Conservation (phyloP, 2,888 invertebrate species). For the Drosophila atripex region DNA sequence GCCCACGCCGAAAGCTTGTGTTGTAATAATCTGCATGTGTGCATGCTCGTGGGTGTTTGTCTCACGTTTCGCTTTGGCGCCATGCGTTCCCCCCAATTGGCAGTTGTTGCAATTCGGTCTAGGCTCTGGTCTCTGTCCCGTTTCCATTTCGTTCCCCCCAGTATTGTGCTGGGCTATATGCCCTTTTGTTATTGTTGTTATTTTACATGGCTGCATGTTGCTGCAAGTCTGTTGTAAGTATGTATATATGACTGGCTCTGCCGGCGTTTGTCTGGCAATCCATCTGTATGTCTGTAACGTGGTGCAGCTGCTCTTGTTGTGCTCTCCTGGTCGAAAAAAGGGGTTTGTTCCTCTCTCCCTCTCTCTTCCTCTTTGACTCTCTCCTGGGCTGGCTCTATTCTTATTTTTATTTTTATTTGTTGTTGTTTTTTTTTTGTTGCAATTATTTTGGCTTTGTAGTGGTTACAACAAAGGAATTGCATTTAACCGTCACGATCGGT, state of each 20-base stretch:
- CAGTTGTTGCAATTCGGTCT: conserved; percentile 54
- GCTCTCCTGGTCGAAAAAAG: conserved; percentile 34
- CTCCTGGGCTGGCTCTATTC: conserved; percentile 25
- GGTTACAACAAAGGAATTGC: conserved; percentile 45
- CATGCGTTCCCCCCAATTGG: conserved; percentile 59
- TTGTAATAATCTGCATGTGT: conserved; percentile 30
- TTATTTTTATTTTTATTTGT: conserved; percentile 17
- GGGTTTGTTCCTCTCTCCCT: conserved; percentile 18
- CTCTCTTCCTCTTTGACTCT: background rate
- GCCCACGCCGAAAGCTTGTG: conserved; percentile 48
- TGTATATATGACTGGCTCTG: conserved; percentile 20
- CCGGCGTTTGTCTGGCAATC: conserved; percentile 38
- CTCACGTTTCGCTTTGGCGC: conserved; percentile 59
- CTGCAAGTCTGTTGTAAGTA: conserved; percentile 1
- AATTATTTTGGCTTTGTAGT: conserved; percentile 41
- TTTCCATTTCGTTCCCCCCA: conserved; percentile 61
- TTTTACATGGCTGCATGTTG: conserved; percentile 24
- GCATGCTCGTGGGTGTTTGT: conserved; percentile 7
- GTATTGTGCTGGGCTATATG: conserved; percentile 11
- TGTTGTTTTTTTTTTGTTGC: conserved; percentile 13
- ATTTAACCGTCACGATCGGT: conserved; percentile 35
- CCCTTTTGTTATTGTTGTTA: conserved; percentile 35
- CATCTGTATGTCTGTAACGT: conserved; percentile 8
- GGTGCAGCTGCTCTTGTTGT: conserved; percentile 35
- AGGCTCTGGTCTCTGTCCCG: conserved; percentile 59